Conservation (phyloP, 2,797 vertebrate species). For the Gymnoscopelus braueri region DNA sequence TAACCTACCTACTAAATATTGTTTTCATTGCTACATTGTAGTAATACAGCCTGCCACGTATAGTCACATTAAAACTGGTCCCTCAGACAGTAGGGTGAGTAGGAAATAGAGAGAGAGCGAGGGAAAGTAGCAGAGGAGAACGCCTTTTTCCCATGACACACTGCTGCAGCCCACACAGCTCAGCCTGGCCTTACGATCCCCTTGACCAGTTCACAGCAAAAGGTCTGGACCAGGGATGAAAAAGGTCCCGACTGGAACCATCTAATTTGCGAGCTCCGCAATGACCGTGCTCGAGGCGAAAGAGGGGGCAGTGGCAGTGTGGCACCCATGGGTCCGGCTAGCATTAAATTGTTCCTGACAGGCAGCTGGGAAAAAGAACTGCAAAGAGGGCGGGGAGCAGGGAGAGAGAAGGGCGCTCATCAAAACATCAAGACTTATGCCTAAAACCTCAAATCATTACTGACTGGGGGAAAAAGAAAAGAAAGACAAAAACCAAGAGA, state of each 20-base stretch:
- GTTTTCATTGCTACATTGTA: too few species aligned
- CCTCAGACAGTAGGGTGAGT: constrained; percentile 17
- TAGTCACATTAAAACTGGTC: constrained; percentile 19
- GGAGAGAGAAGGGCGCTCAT: not conserved
- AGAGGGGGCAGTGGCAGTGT: constrained; percentile 40
- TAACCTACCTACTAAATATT: too few species aligned
- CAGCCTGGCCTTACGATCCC: constrained; percentile 61
- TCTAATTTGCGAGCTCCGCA: constrained; percentile 78
- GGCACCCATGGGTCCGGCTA: constrained; percentile 48
- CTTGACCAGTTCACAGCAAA: constrained; percentile 72
- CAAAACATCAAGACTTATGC: constrained; percentile 30
- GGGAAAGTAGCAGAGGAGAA: constrained; percentile 37
- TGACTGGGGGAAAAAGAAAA: not conserved
- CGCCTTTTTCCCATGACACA: constrained; percentile 74
- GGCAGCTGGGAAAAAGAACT: constrained; percentile 27
- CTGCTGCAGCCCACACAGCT: constrained; percentile 63
- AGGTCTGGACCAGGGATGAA: constrained; percentile 69
- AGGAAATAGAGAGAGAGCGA: constrained; percentile 30
- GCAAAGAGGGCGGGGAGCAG: not conserved
- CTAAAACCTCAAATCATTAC: not conserved
- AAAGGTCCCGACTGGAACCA: constrained; percentile 55
- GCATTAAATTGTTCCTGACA: constrained; percentile 47
- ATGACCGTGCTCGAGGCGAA: constrained; percentile 59
- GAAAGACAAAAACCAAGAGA: constrained; percentile 9
- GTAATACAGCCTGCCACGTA: constrained; percentile 35